phyloP scores from a whole-genome alignment of 2,797 vertebrate genomes.

The Crenichthys baileyi region DNA sequence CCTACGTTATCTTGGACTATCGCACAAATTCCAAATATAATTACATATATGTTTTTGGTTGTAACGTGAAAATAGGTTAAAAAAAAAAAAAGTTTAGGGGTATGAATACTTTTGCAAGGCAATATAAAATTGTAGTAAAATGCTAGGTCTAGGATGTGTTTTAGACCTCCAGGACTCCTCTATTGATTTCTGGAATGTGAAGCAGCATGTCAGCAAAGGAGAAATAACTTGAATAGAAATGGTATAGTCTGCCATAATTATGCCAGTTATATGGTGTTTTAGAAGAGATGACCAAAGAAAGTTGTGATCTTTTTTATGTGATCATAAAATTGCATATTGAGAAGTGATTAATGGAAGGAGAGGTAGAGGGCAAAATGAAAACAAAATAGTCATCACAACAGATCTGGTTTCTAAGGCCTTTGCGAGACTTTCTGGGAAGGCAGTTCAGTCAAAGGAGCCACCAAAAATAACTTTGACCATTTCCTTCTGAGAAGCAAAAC shows the following conservation, averaged over 20 bases:
- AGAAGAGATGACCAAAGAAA: constrained; percentile 13
- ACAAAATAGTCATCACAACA: constrained; percentile 21
- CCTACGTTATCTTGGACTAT: background rate
- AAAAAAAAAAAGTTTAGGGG: background rate
- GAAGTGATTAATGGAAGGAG: constrained; percentile 24
- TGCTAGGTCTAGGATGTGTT: constrained; percentile 1
- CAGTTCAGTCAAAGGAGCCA: constrained; percentile 27
- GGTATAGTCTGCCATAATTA: constrained; percentile 7
- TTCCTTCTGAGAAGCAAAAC: constrained; percentile 15
- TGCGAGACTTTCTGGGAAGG: constrained; percentile 27
- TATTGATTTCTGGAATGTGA: constrained; percentile 42
- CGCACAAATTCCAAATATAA: too few relatives aligned
- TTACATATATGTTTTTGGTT: background rate
- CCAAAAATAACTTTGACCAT: constrained; percentile 34
- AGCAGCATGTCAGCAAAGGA: constrained; percentile 25
- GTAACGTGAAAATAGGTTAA: background rate
- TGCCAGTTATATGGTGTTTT: constrained; percentile 3
- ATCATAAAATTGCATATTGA: constrained; percentile 72
- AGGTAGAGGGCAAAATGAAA: constrained; percentile 24
- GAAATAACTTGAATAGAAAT: constrained; percentile 16
- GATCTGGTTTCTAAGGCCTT: constrained; percentile 58
- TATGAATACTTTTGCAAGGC: constrained; percentile 2
- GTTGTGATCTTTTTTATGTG: constrained; percentile 31
- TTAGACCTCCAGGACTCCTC: constrained; percentile 37
- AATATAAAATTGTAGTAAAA: background rate